phyloP scores from a whole-genome alignment of 2,888 invertebrate species.

The Rhabditoides inermis region DNA sequence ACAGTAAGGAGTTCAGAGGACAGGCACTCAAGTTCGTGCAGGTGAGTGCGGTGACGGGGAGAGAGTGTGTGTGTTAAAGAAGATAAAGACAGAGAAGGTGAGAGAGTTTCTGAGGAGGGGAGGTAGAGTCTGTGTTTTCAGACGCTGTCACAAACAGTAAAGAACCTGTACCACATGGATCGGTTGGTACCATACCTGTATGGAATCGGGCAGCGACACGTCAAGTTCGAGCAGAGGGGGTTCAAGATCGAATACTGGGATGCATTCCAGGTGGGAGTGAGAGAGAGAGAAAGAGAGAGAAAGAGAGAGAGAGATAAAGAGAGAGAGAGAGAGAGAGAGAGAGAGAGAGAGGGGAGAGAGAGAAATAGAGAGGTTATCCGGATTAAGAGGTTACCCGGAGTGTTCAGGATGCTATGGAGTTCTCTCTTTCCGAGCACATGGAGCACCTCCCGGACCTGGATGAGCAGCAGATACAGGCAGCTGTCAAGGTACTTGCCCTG shows the following conservation, averaged over 20 bases:
- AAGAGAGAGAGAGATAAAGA: too few relatives aligned
- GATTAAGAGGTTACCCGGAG: too few relatives aligned
- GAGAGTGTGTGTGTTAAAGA: constrained; percentile 1
- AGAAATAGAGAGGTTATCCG: too few relatives aligned
- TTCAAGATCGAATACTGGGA: constrained; percentile 49
- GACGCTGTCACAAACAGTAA: constrained; percentile 43
- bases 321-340: too few relatives aligned
- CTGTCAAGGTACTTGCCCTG: constrained; percentile 28
- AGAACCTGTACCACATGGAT: constrained; percentile 49
- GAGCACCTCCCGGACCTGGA: constrained; percentile 24
- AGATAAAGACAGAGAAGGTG: background rate
- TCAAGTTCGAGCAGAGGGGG: constrained; percentile 40
- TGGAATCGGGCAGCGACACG: constrained; percentile 42
- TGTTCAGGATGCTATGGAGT: constrained; percentile 46
- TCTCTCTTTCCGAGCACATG: constrained; percentile 29
- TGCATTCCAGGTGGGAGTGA: constrained; percentile 34
- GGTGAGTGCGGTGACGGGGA: constrained; percentile 16
- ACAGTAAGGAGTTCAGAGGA: constrained; percentile 38
- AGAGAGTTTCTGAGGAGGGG: background rate
- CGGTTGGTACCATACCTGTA: constrained; percentile 28
- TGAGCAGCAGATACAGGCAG: constrained; percentile 30
- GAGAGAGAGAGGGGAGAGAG: too few relatives aligned
- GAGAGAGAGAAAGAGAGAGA: too few relatives aligned
- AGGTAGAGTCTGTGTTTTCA: too few relatives aligned
- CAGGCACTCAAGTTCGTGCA: constrained; percentile 48